Conservation (phyloP, 2,113 vertebrate species). For the Semnopithecus entellus region DNA sequence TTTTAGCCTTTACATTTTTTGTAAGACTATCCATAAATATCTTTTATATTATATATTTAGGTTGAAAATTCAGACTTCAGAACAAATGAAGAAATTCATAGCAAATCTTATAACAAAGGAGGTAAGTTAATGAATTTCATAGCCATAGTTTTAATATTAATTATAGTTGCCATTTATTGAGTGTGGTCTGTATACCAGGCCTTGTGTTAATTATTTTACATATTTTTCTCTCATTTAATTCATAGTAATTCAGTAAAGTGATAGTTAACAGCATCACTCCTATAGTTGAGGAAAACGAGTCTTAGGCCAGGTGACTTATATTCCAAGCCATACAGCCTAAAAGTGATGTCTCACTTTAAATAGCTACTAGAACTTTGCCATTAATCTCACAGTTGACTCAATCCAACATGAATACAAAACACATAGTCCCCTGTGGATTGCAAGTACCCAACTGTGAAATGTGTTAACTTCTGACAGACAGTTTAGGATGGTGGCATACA, state of each 20-base stretch:
- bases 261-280: background rate
- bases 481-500: background rate
- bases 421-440: background rate
- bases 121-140: slow-evolving; percentile 68
- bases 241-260: background rate
- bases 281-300: background rate
- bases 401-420: rapidly evolving
- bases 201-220: background rate
- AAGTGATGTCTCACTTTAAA: background rate
- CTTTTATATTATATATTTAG: slow-evolving; percentile 70
- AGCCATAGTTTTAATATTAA: background rate
- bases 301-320: background rate
- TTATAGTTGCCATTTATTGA: background rate
- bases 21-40: background rate
- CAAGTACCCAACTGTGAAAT: background rate
- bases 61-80: slow-evolving; percentile 62
- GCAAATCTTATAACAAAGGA: slow-evolving; percentile 66
- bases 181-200: background rate
- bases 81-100: slow-evolving; percentile 60
- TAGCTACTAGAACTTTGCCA: background rate
- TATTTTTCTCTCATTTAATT: background rate
- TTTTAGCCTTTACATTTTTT: background rate
- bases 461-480: background rate
- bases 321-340: background rate
- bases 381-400: background rate